Evolutionary conservation across 2,797 vertebrate species (phyloP).

Genomic region (Myotis planiceps): DNA sequence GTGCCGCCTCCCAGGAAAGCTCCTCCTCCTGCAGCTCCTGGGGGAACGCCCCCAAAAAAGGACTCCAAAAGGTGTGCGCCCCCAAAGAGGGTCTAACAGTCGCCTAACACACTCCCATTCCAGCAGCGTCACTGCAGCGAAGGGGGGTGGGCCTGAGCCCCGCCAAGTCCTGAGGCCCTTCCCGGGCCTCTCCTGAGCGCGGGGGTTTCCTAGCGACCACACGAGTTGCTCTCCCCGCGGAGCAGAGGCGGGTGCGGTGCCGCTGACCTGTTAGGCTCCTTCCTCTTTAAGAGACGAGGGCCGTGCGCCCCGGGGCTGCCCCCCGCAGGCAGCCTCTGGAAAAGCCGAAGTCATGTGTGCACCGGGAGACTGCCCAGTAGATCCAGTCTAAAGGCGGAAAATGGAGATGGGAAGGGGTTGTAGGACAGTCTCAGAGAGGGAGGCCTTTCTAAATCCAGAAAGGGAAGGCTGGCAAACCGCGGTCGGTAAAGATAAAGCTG

Average conservation of each 20-base stretch:
- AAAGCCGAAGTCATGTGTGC: neutral
- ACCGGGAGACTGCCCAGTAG: neutral
- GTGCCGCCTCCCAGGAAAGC: slow-evolving; percentile 95
- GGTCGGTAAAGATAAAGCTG: too few relatives aligned
- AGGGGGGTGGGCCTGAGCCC: neutral
- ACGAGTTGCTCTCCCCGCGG: accelerated
- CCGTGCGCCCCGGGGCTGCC: too few relatives aligned
- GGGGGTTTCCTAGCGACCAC: neutral
- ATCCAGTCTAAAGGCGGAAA: neutral
- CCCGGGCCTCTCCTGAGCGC: accelerated
- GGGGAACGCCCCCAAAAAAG: slow-evolving; percentile 95
- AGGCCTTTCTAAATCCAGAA: neutral
- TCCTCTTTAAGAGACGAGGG: neutral
- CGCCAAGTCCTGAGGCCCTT: neutral
- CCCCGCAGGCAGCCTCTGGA: neutral
- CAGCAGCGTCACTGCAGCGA: neutral
- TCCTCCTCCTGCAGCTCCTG: slow-evolving; percentile 96
- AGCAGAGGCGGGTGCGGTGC: too few relatives aligned
- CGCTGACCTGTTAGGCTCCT: neutral
- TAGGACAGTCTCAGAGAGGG: neutral
- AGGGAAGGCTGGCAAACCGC: neutral
- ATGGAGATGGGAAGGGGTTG: too few relatives aligned
- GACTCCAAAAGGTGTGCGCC: slow-evolving; percentile 92
- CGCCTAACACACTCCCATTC: too few relatives aligned
- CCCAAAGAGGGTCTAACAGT: neutral